Evolutionary conservation across 2,888 invertebrate genomes (phyloP).

Genomic region (Spatulosminthurus flaviceps): DNA sequence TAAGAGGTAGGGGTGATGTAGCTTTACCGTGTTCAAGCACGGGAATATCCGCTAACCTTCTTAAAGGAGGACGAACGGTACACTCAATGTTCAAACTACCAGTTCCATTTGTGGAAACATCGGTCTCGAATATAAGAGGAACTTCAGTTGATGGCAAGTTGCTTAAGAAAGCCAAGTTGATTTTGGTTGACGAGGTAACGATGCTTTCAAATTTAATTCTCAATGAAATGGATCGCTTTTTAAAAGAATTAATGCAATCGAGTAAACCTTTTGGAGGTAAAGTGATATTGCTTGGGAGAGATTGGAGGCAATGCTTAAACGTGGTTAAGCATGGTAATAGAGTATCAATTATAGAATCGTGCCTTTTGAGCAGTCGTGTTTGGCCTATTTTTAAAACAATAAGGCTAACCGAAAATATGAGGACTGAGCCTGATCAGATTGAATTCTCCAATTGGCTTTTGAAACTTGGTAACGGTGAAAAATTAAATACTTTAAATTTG

Average conservation of each 20-base stretch:
- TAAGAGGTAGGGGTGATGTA: conserved; percentile 36
- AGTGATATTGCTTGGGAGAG: conserved; percentile 54
- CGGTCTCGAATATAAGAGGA: no score
- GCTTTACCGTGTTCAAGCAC: conserved; percentile 51
- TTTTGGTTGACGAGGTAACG: no score
- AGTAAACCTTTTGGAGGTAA: conserved; percentile 55
- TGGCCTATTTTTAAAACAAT: conserved; percentile 52
- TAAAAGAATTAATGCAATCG: background rate
- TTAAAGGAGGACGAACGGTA: conserved; percentile 62
- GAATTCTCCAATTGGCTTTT: conserved; percentile 40
- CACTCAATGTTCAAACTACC: conserved; percentile 63
- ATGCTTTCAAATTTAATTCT: no score
- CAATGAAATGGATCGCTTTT: background rate
- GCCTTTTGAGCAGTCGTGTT: conserved; percentile 32
- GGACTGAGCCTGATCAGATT: conserved; percentile 29
- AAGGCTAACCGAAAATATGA: conserved; percentile 48
- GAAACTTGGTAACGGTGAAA: conserved; percentile 46
- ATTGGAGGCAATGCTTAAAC: conserved; percentile 55
- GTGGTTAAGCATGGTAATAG: conserved; percentile 50
- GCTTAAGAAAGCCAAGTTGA: no score
- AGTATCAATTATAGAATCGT: conserved; percentile 40
- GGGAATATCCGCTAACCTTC: conserved; percentile 55
- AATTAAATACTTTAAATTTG: background rate
- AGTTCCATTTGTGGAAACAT: conserved; percentile 35
- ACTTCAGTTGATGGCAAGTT: no score